Evolutionary conservation across 2,888 invertebrate species (phyloP), one percentile per base, ranked within the genome.

Genomic region (Cactoblastis cactorum): DNA sequence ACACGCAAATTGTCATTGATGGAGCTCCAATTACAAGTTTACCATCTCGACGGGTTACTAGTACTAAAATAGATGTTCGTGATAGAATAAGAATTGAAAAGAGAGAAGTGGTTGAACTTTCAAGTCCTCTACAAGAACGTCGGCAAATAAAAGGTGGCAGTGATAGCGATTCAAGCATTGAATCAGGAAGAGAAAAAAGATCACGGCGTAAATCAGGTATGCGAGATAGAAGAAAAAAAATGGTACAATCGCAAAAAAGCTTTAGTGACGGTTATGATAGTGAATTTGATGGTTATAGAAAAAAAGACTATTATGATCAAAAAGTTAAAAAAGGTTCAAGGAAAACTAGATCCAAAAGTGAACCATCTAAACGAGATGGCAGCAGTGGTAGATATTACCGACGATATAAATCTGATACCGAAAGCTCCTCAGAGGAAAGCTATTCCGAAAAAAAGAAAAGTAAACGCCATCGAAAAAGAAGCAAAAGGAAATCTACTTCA

Each of bases 191-290:
- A 58, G 74, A 70, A 58, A 77, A 66, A 65, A 56, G 54, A 45
- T 50, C 61, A n/a, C 75, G 64, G 56, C 74, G 65, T 62, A 75
- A 65, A 65, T 53, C 69, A 28, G 73, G 77, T 52, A 80, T 71
- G 58, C 77, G 80, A 56, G 71, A 75, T 51, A 80, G 82, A 51
- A 68, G 81, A 60, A 85, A 85, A 73, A 73, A 76, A 56, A 57
- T 78, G 37, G 65, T 78, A 50, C 76, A 77, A 35, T 61, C 74
- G 43, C 85, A 89, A 70, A 88, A 81, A 65, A 90, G 90, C 67
- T 90, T 90, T 63, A 90, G 90, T 65, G 90, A 90, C 63, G 90
- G 90, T 9, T 89, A 88, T 53, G 90, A 90, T 50, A 86, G 75
- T 53, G 90, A 90, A 59, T 55, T 74, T 43, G 87, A 87, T 57